These are phyloP conservation scores for Drosophila lacicola DNA, from an alignment of 2,888 invertebrate species.

Conservation along the genomic window DNA sequence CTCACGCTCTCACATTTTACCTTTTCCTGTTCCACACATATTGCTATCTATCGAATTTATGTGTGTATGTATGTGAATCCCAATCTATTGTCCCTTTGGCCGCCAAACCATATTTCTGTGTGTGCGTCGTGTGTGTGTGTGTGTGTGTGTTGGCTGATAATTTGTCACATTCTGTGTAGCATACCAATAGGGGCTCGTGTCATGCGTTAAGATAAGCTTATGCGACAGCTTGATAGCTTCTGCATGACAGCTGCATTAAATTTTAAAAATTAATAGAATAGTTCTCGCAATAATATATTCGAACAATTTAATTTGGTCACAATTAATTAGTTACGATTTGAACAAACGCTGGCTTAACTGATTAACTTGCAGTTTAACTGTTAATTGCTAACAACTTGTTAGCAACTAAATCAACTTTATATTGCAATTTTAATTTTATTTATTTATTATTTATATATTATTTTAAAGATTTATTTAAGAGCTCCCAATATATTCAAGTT, in stretches of 20 bases:
- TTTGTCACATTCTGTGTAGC: constrained; percentile 29
- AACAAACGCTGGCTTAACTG: no score
- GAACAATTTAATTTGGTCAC: background rate
- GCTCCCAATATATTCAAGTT: no score
- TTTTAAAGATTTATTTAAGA: no score
- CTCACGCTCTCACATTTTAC: constrained; percentile 31
- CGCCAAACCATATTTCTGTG: background rate
- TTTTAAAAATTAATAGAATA: constrained; percentile 15
- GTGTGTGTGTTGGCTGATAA: constrained; percentile 13
- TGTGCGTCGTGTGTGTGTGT: background rate
- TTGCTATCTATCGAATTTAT: constrained; percentile 32
- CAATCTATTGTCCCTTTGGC: constrained; percentile 28
- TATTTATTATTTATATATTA: no score
- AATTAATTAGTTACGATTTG: background rate
- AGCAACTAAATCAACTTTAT: no score
- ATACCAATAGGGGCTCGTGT: constrained; percentile 30
- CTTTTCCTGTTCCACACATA: constrained; percentile 31
- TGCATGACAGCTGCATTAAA: background rate
- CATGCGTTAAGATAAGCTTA: constrained; percentile 41
- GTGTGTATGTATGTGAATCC: constrained; percentile 22
- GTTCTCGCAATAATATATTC: background rate
- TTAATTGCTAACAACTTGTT: no score
- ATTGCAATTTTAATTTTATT: no score
- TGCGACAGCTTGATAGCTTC: constrained; percentile 10
- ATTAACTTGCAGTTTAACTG: no score